Percentiles rank a stretch among this genome's conserved stretches.
phyloP scores from a whole-genome alignment of 2,888 invertebrate species.

The Pollenia griseotomentosa region DNA sequence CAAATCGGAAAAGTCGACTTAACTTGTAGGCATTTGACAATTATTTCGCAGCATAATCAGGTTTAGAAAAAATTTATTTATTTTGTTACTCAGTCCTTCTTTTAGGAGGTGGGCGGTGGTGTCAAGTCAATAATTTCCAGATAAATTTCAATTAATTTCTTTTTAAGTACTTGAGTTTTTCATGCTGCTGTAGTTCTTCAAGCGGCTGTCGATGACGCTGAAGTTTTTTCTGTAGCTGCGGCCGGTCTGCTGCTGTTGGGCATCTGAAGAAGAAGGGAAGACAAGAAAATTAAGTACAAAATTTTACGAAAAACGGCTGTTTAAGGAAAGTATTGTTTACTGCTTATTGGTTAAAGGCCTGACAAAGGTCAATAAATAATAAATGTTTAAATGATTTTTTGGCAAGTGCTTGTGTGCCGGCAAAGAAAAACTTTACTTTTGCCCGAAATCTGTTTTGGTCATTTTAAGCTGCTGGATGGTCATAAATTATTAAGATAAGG shows the following conservation, averaged over 20 bases:
- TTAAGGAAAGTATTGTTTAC: not conserved
- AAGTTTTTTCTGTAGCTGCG: not conserved
- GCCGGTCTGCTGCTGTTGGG: constrained; percentile 24
- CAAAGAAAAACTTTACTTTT: not conserved
- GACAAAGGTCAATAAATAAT: constrained; percentile 30
- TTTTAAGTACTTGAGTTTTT: constrained; percentile 27
- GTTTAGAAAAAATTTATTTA: constrained; percentile 2
- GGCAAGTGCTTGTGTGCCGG: not conserved
- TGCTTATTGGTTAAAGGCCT: not conserved
- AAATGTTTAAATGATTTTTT: not conserved
- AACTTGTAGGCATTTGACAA: constrained; percentile 32
- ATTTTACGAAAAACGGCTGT: not conserved
- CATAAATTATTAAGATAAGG: not conserved
- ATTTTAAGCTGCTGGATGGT: not conserved
- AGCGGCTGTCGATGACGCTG: constrained; percentile 1
- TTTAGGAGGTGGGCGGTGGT: constrained; percentile 12
- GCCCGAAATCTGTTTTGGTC: not conserved
- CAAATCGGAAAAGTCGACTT: not conserved
- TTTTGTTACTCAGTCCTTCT: not conserved
- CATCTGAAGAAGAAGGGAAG: constrained; percentile 52
- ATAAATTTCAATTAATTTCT: constrained; percentile 47
- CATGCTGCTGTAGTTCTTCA: constrained; percentile 12
- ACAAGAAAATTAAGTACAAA: not conserved
- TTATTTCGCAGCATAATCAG: constrained; percentile 49
- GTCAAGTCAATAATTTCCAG: not conserved